Percentiles rank a stretch among this genome's conserved stretches.
These are phyloP conservation scores for Macrobrachium rosenbergii DNA, from an alignment of 1,140 invertebrate species.

Conservation along the genomic window DNA sequence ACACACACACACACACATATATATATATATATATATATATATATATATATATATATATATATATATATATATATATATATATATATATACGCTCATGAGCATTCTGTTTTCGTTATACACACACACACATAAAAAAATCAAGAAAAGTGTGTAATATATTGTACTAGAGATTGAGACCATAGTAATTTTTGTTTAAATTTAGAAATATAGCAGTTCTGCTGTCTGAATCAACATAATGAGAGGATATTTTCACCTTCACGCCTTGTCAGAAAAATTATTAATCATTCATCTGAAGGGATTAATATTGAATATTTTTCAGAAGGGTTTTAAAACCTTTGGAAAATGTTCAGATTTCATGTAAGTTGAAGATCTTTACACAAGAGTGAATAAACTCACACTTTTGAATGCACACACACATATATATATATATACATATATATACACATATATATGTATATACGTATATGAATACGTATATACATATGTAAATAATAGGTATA, in stretches of 20 bases:
- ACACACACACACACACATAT: background rate
- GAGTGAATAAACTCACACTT: background rate
- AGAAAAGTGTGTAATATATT: no score
- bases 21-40: constrained; percentile 9
- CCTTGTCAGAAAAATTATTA: no score
- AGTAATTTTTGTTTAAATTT: no score
- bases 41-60: constrained; percentile 8
- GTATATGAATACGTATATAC: constrained; percentile 27
- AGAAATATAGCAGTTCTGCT: no score
- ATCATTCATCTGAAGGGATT: no score
- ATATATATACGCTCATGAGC: background rate
- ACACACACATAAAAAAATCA: background rate
- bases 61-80: constrained; percentile 9
- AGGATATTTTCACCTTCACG: no score
- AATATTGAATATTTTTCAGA: no score
- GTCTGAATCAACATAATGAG: no score
- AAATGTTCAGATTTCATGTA: no score
- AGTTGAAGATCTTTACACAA: background rate
- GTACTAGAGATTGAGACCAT: no score
- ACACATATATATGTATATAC: background rate
- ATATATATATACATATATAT: constrained; percentile 11
- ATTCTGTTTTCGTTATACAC: no score
- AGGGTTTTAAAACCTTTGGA: no score
- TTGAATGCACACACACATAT: background rate
- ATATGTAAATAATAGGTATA: constrained; percentile 14